phyloP scores from a whole-genome alignment of 2,797 vertebrate species.

The Protosalanx chinensis region DNA sequence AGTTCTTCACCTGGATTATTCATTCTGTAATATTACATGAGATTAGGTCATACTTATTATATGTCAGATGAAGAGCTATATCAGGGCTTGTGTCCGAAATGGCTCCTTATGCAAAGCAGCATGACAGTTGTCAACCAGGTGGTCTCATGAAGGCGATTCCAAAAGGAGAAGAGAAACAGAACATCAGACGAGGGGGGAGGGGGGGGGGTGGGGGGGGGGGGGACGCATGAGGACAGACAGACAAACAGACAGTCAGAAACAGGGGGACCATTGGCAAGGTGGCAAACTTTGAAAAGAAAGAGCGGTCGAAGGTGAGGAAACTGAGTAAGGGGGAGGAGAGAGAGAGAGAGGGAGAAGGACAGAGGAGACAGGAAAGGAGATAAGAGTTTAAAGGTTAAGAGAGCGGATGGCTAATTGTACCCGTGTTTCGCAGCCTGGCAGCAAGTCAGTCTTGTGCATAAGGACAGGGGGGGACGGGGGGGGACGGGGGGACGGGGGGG shows the following conservation, averaged over 20 bases:
- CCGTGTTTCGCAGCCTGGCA: slow-evolving; percentile 83
- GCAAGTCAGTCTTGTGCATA: slow-evolving; percentile 84
- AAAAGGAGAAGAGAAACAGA: slow-evolving; percentile 34
- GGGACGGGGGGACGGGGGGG: slow-evolving; percentile 53
- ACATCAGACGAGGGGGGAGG: slow-evolving; percentile 27
- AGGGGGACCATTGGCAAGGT: slow-evolving; percentile 48
- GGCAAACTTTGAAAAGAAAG: slow-evolving; percentile 41
- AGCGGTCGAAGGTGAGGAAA: slow-evolving; percentile 28
- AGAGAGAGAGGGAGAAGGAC: slow-evolving; percentile 38
- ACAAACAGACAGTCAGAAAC: slow-evolving; percentile 50
- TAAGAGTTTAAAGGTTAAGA: slow-evolving; percentile 73
- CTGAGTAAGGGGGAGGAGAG: slow-evolving; percentile 1
- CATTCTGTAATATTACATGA: slow-evolving; percentile 54
- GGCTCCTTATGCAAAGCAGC: slow-evolving; percentile 45
- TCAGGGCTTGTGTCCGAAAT: slow-evolving; percentile 35
- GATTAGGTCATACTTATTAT: slow-evolving; percentile 34
- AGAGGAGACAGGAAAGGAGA: slow-evolving; percentile 18
- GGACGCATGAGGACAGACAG: slow-evolving; percentile 55
- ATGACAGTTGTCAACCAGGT: slow-evolving; percentile 48
- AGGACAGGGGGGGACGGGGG: slow-evolving; percentile 62
- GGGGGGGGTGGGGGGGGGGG: slow-evolving; percentile 1
- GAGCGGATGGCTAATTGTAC: slow-evolving; percentile 84
- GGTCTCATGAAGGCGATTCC: neutral
- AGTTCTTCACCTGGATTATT: slow-evolving; percentile 55
- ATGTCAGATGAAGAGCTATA: slow-evolving; percentile 57